Evolutionary conservation across 2,888 invertebrate species (phyloP).

Genomic region (Catocala sponsa): DNA sequence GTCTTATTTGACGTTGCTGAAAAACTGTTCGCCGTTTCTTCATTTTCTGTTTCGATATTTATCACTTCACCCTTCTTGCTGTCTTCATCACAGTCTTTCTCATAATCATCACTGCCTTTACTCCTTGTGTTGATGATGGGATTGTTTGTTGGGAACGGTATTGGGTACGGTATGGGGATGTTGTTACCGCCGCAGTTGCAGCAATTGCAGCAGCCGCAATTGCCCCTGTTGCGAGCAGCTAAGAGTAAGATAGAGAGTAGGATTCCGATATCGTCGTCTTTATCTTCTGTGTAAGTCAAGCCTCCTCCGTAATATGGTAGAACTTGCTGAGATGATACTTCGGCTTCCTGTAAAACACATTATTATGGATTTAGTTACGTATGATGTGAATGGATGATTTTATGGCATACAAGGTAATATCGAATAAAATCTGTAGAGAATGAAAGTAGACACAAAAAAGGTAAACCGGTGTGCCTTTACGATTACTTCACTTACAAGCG

Average conservation of each 20-base stretch:
- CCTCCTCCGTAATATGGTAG: slow-evolving; percentile 54
- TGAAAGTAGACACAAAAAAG: too few species aligned
- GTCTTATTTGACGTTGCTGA: not conserved
- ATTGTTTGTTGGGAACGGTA: slow-evolving; percentile 68
- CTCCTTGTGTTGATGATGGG: slow-evolving; percentile 54
- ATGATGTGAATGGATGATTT: too few species aligned
- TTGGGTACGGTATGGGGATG: slow-evolving; percentile 70
- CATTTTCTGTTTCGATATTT: slow-evolving; percentile 40
- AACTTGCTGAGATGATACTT: slow-evolving; percentile 53
- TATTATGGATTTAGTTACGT: slow-evolving; percentile 1
- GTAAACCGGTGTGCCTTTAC: too few species aligned
- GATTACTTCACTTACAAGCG: too few species aligned
- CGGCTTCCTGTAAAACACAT: slow-evolving; percentile 49
- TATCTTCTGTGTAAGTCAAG: slow-evolving; percentile 52
- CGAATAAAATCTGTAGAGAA: too few species aligned
- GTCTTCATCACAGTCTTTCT: slow-evolving; percentile 12
- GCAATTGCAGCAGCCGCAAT: slow-evolving; percentile 50
- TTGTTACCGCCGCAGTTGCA: slow-evolving; percentile 55
- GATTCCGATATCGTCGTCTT: slow-evolving; percentile 69
- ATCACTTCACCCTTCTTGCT: slow-evolving; percentile 12
- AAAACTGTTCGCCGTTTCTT: slow-evolving; percentile 9
- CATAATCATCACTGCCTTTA: slow-evolving; percentile 26
- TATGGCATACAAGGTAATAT: too few species aligned
- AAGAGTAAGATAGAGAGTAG: slow-evolving; percentile 67
- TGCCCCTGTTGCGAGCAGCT: slow-evolving; percentile 58